Evolutionary conservation across 2,888 invertebrate species (phyloP).

Genomic region (Dolomedes plantarius): DNA sequence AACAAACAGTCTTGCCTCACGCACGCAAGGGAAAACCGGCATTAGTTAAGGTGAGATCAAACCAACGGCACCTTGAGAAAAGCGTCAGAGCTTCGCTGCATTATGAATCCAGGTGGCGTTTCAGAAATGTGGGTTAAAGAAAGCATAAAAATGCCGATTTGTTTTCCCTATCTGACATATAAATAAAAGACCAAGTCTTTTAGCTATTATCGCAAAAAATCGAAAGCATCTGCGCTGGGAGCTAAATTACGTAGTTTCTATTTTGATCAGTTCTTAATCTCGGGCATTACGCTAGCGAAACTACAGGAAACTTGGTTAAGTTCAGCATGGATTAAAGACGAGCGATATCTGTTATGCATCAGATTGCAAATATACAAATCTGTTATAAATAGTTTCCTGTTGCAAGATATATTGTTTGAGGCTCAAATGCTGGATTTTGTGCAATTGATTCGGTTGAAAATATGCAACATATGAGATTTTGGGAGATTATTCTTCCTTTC

Average conservation of each 20-base stretch:
- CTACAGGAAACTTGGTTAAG: not conserved
- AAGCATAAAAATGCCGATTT: constrained; percentile 16
- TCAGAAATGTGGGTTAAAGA: constrained; percentile 29
- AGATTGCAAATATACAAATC: no score
- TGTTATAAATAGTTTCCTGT: no score
- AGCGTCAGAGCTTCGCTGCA: no score
- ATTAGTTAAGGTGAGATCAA: not conserved
- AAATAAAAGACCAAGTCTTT: not conserved
- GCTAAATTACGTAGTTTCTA: not conserved
- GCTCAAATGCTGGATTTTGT: no score
- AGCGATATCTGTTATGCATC: not conserved
- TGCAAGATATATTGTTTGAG: no score
- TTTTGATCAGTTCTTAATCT: not conserved
- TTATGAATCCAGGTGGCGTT: constrained; percentile 10
- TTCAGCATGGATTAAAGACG: not conserved
- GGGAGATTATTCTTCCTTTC: no score
- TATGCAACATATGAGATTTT: no score
- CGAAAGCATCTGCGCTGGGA: not conserved
- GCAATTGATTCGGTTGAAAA: no score
- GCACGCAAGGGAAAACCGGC: not conserved
- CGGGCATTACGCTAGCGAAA: not conserved
- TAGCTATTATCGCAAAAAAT: not conserved
- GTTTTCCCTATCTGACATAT: not conserved
- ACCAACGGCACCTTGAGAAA: not conserved
- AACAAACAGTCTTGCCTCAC: no score